Base-by-base conservation (phyloP, 1,140 invertebrate genomes). In the Oedothorax gibbosus region DNA sequence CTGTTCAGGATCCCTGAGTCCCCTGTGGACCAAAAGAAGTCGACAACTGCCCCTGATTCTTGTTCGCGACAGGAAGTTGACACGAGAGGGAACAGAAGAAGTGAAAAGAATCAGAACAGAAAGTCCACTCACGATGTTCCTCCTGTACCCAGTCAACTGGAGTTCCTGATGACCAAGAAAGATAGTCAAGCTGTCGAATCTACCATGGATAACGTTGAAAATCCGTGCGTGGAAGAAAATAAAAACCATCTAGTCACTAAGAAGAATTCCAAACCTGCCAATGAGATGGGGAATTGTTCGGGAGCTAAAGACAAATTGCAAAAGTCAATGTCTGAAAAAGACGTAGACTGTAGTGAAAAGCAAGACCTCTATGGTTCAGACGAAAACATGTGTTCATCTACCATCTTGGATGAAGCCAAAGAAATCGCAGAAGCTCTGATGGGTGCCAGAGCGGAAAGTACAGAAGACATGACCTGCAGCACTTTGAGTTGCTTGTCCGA, bases 401-500 rank as follows among this genome's bases (percentile, higher is more conserved):
- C 57, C 20, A 35, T 83, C 9, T 91, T 92, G 71, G 91, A 91
- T 3, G 92, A 93, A 87, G 90, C 90, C 18, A 82, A 86, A 50
- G 87, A 86, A 2, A 76, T 89, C 4, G 82, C 86, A 35, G 92
- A 93, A 57, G 75, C 75, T 49, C 21, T 85, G 15, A 14, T 86
- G 14, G 77, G 57, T 0, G 82, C 82, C 2, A 71, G 60, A 57
- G 71, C 57, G 53, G 83, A 51, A 21, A 78, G 83, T 21, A 76
- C 71, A 6, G 86, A 86, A 49, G 86, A 86, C 64, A 81, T 86
- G 86, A 86, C 86, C 7, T 91, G 91, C 85, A 94, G 92, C 87
- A 92, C 91, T 10, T 91, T 88, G 82, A 89, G 66, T 87, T 88
- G 90, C 72, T 89, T 89, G 0, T 91, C 50, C 88, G 94, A 95